These are phyloP conservation scores for Hyles vespertilio DNA, from an alignment of 1,140 invertebrate species.

Conservation along the genomic window DNA sequence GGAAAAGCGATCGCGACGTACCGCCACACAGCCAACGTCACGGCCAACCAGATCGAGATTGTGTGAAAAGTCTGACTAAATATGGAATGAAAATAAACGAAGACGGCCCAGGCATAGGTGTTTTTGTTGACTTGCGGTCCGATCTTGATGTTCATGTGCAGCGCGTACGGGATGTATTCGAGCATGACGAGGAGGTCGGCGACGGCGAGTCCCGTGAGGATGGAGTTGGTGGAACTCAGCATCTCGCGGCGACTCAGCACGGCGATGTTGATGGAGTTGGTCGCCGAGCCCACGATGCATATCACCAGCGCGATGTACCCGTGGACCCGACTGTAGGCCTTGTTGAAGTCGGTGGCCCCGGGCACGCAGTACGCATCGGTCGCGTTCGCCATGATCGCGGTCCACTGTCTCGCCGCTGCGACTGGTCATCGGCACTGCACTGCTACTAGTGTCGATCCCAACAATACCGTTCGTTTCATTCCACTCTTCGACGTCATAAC, in stretches of 20 bases:
- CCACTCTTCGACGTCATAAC: slow-evolving; percentile 18
- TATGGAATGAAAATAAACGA: slow-evolving; percentile 89
- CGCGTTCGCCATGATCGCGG: slow-evolving; percentile 50
- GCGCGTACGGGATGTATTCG: slow-evolving; percentile 93
- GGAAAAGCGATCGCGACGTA: slow-evolving; percentile 92
- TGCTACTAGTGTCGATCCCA: neutral
- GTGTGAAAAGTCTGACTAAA: slow-evolving; percentile 93
- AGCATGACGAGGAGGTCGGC: slow-evolving; percentile 95
- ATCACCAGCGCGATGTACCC: slow-evolving; percentile 79
- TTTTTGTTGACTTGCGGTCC: slow-evolving; percentile 77
- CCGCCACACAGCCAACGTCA: slow-evolving; percentile 94
- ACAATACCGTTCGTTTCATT: neutral
- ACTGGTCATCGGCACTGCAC: slow-evolving; percentile 42
- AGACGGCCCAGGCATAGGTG: slow-evolving; percentile 87
- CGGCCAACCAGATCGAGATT: slow-evolving; percentile 94
- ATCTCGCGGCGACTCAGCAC: slow-evolving; percentile 94
- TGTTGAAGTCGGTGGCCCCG: slow-evolving; percentile 66
- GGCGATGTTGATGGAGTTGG: slow-evolving; percentile 96
- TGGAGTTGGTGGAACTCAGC: slow-evolving; percentile 89
- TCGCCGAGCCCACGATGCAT: slow-evolving; percentile 93
- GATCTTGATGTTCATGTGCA: slow-evolving; percentile 85
- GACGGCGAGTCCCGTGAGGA: slow-evolving; percentile 91
- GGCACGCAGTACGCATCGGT: slow-evolving; percentile 68
- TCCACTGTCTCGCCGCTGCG: slow-evolving; percentile 21
- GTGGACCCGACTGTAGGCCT: slow-evolving; percentile 65